Evolutionary conservation across 2,113 vertebrate species (phyloP).

Genomic region (Oncorhynchus kisutch): DNA sequence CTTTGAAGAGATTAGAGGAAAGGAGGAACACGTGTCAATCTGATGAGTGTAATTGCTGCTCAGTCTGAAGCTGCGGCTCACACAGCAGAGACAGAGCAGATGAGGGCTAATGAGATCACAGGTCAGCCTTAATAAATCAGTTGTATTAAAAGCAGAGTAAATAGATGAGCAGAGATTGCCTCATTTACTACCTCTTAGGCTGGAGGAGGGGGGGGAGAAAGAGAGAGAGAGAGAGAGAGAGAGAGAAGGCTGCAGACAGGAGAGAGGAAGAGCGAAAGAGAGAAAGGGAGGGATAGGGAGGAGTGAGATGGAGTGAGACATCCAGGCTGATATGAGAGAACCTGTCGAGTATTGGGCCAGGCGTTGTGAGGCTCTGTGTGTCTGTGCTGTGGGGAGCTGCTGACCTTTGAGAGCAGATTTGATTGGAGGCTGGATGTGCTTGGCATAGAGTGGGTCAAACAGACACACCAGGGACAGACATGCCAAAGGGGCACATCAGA

Average conservation of each 20-base stretch:
- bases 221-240: neutral
- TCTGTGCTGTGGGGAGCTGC: neutral
- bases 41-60: neutral
- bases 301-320: neutral
- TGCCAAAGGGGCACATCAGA: neutral
- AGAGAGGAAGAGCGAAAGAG: neutral
- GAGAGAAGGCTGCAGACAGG: neutral
- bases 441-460: conserved; percentile 1
- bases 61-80: neutral
- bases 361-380: neutral
- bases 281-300: neutral
- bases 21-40: neutral
- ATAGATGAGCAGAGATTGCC: neutral
- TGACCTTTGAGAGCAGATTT: neutral
- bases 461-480: neutral
- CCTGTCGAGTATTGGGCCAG: neutral
- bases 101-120: neutral
- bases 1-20: neutral
- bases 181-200: neutral
- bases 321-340: neutral
- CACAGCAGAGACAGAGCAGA: neutral
- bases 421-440: conserved; percentile 5
- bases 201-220: neutral
- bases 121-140: conserved; percentile 1
- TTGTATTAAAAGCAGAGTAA: neutral